Conservation (phyloP, 2,888 invertebrate genomes). For the Pyralis farinalis region DNA sequence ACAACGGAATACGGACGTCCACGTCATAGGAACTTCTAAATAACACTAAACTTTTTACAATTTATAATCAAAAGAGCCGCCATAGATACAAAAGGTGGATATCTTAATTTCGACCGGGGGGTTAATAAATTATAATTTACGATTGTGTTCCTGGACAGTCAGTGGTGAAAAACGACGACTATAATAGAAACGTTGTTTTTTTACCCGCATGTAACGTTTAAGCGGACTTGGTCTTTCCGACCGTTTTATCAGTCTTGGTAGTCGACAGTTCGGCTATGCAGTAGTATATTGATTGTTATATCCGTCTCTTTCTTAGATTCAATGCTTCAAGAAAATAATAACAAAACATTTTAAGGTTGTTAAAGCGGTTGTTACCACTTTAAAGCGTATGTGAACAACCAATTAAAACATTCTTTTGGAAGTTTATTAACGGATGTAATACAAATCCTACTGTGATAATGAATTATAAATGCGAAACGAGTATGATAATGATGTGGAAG, state of each 20-base stretch:
- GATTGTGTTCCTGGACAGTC: slow-evolving; percentile 58
- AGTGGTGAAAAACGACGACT: slow-evolving; percentile 58
- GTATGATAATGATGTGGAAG: slow-evolving; percentile 7
- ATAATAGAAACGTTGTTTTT: slow-evolving; percentile 77
- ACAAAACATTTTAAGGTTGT: slow-evolving; percentile 10
- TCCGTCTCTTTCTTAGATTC: slow-evolving; percentile 51
- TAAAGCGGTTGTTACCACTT: slow-evolving; percentile 9
- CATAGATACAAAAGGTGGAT: slow-evolving; percentile 57
- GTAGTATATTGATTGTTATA: slow-evolving; percentile 35
- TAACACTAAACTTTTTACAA: slow-evolving; percentile 44
- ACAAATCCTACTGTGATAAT: neutral
- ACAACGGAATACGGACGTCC: slow-evolving; percentile 39
- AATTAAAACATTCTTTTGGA: slow-evolving; percentile 20
- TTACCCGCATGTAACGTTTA: slow-evolving; percentile 65
- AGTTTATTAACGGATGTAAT: slow-evolving; percentile 6
- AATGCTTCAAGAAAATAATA: slow-evolving; percentile 17
- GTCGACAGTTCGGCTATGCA: slow-evolving; percentile 36
- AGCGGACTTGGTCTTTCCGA: slow-evolving; percentile 52
- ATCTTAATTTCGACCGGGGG: slow-evolving; percentile 70
- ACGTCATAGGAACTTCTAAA: slow-evolving; percentile 43
- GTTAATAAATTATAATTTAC: slow-evolving; percentile 78
- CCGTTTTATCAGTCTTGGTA: slow-evolving; percentile 41
- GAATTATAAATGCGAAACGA: neutral
- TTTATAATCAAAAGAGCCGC: slow-evolving; percentile 62
- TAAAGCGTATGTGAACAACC: slow-evolving; percentile 17